phyloP scores from a whole-genome alignment of 1,140 invertebrate species.

The Halesus radiatus region DNA sequence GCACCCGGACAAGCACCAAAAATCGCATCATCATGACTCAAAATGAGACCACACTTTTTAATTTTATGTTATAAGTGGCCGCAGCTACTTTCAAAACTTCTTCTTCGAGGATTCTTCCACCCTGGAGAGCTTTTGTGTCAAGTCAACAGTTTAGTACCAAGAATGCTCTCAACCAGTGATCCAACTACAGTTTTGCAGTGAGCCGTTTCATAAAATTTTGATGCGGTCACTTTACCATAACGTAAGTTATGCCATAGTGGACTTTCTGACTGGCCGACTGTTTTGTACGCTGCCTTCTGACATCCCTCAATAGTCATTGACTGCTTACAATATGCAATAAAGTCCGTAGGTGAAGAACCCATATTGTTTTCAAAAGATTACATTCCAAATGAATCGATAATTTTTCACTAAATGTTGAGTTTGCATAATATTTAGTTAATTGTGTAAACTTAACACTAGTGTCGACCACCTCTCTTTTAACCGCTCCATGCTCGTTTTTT shows the following conservation, averaged over 20 bases:
- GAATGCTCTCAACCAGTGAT: neutral
- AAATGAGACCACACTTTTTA: neutral
- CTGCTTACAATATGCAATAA: neutral
- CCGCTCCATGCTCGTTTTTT: too few relatives aligned
- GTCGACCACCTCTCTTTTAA: neutral
- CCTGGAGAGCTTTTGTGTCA: neutral
- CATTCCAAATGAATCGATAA: neutral
- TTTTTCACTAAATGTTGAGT: neutral
- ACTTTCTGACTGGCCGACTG: neutral
- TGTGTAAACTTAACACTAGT: neutral
- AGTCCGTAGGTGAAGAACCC: neutral
- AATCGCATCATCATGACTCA: neutral
- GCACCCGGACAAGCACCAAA: neutral
- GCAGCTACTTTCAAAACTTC: neutral
- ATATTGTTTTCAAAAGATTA: neutral
- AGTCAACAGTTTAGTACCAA: neutral
- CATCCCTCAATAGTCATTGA: neutral
- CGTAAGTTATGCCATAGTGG: conserved; percentile 5
- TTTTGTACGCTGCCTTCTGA: conserved; percentile 1
- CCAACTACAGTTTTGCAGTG: neutral
- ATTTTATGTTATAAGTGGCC: neutral
- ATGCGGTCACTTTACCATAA: neutral
- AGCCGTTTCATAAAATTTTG: neutral
- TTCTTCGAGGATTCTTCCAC: neutral
- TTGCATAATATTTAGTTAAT: neutral